Evolutionary conservation across 2,113 vertebrate species (phyloP).

Genomic region (Circaetus gallicus): DNA sequence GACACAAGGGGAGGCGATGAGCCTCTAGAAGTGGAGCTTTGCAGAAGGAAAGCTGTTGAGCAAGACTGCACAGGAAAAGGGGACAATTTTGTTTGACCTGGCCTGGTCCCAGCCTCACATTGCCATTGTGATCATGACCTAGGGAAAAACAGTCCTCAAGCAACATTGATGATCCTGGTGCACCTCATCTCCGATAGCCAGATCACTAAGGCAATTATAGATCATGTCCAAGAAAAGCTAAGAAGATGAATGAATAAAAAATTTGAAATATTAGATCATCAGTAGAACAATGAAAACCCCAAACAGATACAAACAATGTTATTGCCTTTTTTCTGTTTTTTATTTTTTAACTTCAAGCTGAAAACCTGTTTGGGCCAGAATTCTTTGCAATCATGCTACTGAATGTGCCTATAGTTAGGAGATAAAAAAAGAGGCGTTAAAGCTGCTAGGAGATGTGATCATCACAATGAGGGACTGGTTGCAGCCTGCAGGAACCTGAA

Average conservation of each 20-base stretch:
- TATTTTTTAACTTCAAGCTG: neutral
- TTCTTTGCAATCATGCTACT: conserved; percentile 35
- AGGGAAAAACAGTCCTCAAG: neutral
- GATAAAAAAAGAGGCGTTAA: neutral
- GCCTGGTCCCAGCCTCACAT: neutral
- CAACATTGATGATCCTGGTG: neutral
- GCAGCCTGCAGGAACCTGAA: conserved; percentile 56
- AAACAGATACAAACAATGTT: conserved; percentile 1
- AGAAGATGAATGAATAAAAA: conserved; percentile 17
- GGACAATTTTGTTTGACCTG: neutral
- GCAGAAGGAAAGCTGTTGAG: neutral
- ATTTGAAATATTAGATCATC: conserved; percentile 29
- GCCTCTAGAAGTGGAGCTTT: neutral
- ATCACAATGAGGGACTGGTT: conserved; percentile 53
- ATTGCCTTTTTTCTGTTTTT: neutral
- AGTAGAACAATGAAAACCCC: neutral
- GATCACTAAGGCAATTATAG: neutral
- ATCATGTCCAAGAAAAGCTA: neutral
- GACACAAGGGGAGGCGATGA: neutral
- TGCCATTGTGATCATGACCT: neutral
- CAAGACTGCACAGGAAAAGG: neutral
- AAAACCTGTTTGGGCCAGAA: conserved; percentile 31
- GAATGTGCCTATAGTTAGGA: conserved; percentile 34
- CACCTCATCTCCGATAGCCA: neutral
- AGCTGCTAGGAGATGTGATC: conserved; percentile 40